phyloP scores from a whole-genome alignment of 2,797 vertebrate species.

The Enteromius paludinosus region DNA sequence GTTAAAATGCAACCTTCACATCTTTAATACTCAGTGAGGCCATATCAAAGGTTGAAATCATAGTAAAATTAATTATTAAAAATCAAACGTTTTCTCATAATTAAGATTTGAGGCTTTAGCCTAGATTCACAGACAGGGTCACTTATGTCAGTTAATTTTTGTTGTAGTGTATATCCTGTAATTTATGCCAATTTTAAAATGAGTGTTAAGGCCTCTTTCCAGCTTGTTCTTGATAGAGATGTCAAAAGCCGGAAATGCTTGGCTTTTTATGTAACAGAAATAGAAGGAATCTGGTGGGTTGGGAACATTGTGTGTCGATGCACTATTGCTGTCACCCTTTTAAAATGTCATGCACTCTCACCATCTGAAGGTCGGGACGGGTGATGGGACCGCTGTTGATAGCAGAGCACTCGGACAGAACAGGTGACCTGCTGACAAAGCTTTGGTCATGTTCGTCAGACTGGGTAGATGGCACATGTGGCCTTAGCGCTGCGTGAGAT shows the following conservation, averaged over 20 bases:
- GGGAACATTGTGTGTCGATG: slow-evolving; percentile 16
- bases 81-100: neutral
- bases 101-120: neutral
- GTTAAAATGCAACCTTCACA: neutral
- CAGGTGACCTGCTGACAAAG: slow-evolving; percentile 43
- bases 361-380: slow-evolving; percentile 14
- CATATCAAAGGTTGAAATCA: neutral
- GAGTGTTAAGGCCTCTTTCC: neutral
- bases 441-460: slow-evolving; percentile 1
- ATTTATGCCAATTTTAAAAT: neutral
- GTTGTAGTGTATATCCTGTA: neutral
- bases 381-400: slow-evolving; percentile 35
- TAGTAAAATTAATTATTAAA: neutral
- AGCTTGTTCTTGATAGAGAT: neutral
- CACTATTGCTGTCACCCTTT: slow-evolving; percentile 26
- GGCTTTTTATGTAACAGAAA: slow-evolving; percentile 17
- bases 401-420: slow-evolving; percentile 11
- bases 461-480: slow-evolving; percentile 12
- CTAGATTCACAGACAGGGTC: neutral
- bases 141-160: neutral
- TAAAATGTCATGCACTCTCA: slow-evolving; percentile 34
- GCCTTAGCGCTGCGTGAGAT: neutral
- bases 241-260: neutral
- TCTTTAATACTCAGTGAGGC: neutral
- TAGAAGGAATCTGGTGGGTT: slow-evolving; percentile 3